Evolutionary conservation across 30 jellyfish, hydroid and myxozoan species (phyloP), one percentile per base, ranked within the genome.

Genomic region (Cassiopea xamachana): DNA sequence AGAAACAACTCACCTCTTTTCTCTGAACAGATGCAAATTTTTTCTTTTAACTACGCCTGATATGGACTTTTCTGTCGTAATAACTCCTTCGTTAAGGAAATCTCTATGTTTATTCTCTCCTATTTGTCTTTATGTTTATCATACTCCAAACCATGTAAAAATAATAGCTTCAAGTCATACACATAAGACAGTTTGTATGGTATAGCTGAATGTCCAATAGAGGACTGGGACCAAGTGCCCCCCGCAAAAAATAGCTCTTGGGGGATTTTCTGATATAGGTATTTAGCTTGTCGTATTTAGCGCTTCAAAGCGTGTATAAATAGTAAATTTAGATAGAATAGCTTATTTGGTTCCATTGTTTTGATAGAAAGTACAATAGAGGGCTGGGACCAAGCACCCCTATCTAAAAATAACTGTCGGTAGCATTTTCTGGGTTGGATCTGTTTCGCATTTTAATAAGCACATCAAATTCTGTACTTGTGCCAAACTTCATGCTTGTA

Each of bases 371-470:
- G 12, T 50, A 55, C 48, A 73, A 73, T 27, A 27, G 75, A 77
- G 87, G 87, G 58, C 72, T 77, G 87, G 87, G 74, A 27, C 49
- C 76, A 59, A 55, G 87, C 58, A 50, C 75, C 87, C 87, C 74
- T 18, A 46, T 77, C 87, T 19, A 77, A 77, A 77, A 77, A 77
- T 77, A 77, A 75, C 75, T 19, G 13, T 77, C 3, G 74, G 87
- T 46, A 75, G 87, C 87, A 77, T 59, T 77, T 77, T 77, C 46
- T 17, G 58, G 27, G 74, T 77, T 43, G 87, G 87, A 48, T 77
- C 87, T 77, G 87, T 47, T 27, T 77, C 75, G 49, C 87, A 77
- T 77, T 64, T 50, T 77, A 16, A 48, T 77, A 44, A 48, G 74
- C 87, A 59, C 46, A 47, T 77, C 76, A 77, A 77, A 43, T 14